Evolutionary conservation across 2,888 invertebrate genomes (phyloP).

Genomic region (Tetramorium bicarinatum): DNA sequence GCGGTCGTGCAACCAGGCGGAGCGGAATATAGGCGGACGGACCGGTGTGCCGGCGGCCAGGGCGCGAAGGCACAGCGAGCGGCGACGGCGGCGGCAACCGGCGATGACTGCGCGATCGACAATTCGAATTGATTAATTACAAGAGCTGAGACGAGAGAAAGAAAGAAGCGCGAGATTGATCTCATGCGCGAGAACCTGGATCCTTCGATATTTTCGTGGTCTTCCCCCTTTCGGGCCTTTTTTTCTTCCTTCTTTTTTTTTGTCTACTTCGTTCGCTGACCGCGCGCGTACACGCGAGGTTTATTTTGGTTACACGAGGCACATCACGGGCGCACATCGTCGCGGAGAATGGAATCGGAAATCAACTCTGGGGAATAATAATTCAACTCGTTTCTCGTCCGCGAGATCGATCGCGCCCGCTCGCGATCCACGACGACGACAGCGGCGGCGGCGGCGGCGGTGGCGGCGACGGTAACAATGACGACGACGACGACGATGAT

Average conservation of each 20-base stretch:
- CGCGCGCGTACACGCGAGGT: conserved; percentile 35
- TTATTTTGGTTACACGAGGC: conserved; percentile 52
- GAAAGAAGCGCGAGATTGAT: conserved; percentile 15
- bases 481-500: conserved; percentile 19
- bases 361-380: conserved; percentile 49
- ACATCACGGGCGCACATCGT: not conserved
- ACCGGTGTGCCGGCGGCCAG: conserved; percentile 47
- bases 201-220: conserved; percentile 10
- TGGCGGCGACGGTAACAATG: not conserved
- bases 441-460: not conserved
- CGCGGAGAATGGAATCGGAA: conserved; percentile 48
- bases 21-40: conserved; percentile 52
- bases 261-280: conserved; percentile 24
- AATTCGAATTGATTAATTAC: conserved; percentile 66
- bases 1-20: conserved; percentile 58
- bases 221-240: not conserved
- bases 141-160: not conserved
- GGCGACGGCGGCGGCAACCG: conserved; percentile 51
- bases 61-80: conserved; percentile 38
- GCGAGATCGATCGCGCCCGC: conserved; percentile 33
- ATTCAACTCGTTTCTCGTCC: conserved; percentile 3
- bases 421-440: conserved; percentile 19
- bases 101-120: conserved; percentile 66
- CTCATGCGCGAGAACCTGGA: conserved; percentile 24
- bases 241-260: not conserved